Base-by-base conservation (phyloP, 2,797 vertebrate species). In the Malurus splendens region DNA sequence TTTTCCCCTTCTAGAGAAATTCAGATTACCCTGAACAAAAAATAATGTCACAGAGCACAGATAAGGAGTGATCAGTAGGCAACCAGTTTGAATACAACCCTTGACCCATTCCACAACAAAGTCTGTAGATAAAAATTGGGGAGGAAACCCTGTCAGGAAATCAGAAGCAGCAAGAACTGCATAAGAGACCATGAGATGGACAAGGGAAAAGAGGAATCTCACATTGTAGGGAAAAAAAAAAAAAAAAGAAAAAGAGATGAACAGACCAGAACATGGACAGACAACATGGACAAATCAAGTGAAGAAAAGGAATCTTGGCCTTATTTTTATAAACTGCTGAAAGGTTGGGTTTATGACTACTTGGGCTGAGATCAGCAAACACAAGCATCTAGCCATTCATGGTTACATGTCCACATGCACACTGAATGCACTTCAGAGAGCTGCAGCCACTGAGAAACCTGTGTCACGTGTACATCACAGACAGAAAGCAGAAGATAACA, bases 171-270 rank as follows among this genome's bases (percentile, higher is more conserved):
- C 5, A 52, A 61, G 45, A 60, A 67, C 15, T 61, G 30, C 15
- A 2, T 56, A 64, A 77, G 16, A 82, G 27, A 60, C 42, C 1
- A 0, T 15, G n/a, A 71, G 19, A 38, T 1, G 18, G 48, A 52
- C 39, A 61, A 51, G 15, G 39, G 4, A 61, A 44, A 47, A 64
- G 9, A 61, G 41, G 33, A 41, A 44, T 67, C 39, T 61, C 5
- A 72, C 3, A 16, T 1, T 65, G 30, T 2, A 38, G 17, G 12
- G 11, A 0, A 0, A 2, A 10, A 14, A 8, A 12, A 7, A 48
- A 4, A 25, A 25, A 25, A 25, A 15, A 8, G 18, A 33, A 14
- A 18, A 22, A 39, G 0, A 32, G 2, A 42, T 27, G 2, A 76
- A 59, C 5, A 61, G 20, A 52, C 9, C 22, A 41, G 80, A 90